Evolutionary conservation across 2,888 invertebrate genomes (phyloP).

Genomic region (Eudasyphora cyanicolor): DNA sequence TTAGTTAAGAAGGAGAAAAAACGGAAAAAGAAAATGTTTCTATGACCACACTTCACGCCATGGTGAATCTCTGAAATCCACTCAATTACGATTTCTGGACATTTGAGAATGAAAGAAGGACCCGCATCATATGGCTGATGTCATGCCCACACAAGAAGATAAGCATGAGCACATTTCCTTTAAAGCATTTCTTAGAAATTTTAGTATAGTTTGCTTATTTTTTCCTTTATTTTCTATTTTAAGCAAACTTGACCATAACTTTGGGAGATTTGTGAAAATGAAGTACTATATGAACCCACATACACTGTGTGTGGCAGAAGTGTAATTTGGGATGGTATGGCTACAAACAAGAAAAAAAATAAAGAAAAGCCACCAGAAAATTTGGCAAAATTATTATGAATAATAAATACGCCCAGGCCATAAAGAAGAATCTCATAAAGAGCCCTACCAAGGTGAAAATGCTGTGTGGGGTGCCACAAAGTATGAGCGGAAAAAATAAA

Average conservation of each 20-base stretch:
- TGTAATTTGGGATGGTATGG: neutral
- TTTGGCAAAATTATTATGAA: conserved; percentile 46
- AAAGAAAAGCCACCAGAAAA: conserved; percentile 5
- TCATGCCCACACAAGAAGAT: neutral
- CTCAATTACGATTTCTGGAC: neutral
- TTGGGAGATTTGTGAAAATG: conserved; percentile 39
- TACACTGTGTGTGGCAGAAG: neutral
- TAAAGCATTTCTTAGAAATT: neutral
- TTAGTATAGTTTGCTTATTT: neutral
- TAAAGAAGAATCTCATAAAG: conserved; percentile 13
- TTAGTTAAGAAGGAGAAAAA: neutral
- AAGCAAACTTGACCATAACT: conserved; percentile 49
- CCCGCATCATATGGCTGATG: neutral
- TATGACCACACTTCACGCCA: neutral
- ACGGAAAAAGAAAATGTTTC: neutral
- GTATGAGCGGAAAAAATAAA: neutral
- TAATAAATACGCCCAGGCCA: conserved; percentile 34
- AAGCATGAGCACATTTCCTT: neutral
- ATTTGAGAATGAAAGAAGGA: neutral
- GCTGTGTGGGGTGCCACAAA: neutral
- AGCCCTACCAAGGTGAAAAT: neutral
- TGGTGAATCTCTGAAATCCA: neutral
- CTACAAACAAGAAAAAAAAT: neutral
- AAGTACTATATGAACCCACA: conserved; percentile 30
- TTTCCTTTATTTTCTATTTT: conserved; percentile 14